These are phyloP conservation scores for Anomalospiza imberbis DNA, from an alignment of 2,797 vertebrate genomes.

Conservation along the genomic window DNA sequence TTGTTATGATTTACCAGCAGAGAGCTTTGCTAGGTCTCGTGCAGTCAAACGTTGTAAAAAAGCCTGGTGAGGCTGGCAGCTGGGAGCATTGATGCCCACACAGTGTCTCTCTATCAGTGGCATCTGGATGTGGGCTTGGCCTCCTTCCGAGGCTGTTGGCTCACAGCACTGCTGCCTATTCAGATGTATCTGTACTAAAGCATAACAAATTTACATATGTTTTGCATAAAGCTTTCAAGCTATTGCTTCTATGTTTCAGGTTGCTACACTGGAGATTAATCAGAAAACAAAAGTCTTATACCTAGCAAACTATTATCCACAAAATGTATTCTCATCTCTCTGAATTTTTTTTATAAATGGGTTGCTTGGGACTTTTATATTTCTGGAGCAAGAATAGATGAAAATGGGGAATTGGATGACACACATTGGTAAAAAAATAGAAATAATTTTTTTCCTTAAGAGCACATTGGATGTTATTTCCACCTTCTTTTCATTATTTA, in stretches of 20 bases:
- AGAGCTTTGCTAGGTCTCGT: conserved; percentile 47
- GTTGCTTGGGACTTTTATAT: not conserved
- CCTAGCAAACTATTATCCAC: not conserved
- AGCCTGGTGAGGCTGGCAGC: conserved; percentile 63
- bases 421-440: not conserved
- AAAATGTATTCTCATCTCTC: not conserved
- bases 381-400: not conserved
- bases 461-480: not conserved
- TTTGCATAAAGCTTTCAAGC: conserved; percentile 70
- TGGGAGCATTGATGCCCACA: conserved; percentile 62
- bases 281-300: not conserved
- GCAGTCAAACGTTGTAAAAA: conserved; percentile 16
- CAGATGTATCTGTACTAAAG: conserved; percentile 66
- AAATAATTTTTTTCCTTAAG: not conserved
- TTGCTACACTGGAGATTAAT: conserved; percentile 16
- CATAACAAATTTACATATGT: conserved; percentile 60
- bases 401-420: not conserved
- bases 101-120: conserved; percentile 61
- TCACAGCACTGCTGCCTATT: conserved; percentile 66
- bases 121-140: conserved; percentile 75
- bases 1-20: not conserved
- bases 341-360: not conserved
- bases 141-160: conserved; percentile 71
- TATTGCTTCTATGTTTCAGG: not conserved
- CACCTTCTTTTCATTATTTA: not conserved